phyloP scores from a whole-genome alignment of 2,113 vertebrate species.

The Canis aureus region DNA sequence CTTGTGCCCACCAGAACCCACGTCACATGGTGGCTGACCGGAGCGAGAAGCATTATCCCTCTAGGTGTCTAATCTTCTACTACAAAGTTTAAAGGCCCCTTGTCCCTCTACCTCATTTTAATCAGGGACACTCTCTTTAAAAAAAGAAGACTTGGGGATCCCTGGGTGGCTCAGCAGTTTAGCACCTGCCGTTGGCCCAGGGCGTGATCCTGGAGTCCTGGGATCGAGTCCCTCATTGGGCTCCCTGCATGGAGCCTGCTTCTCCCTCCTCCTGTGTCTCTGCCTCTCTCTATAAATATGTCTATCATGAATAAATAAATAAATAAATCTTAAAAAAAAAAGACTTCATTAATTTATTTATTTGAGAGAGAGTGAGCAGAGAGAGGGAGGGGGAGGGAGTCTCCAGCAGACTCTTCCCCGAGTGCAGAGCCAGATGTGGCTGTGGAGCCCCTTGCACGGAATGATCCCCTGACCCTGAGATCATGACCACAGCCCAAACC shows the following conservation, averaged over 20 bases:
- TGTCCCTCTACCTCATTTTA: not conserved
- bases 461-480: not conserved
- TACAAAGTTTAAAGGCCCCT: not conserved
- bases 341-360: not conserved
- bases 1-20: not conserved
- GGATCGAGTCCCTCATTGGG: rapidly evolving
- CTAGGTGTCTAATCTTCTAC: not conserved
- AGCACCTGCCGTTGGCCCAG: no score
- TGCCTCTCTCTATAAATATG: no score
- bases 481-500: not conserved
- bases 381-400: not conserved
- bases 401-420: not conserved
- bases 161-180: no score
- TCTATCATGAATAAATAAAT: no score
- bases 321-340: not conserved
- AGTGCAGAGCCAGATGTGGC: not conserved
- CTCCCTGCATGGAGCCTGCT: no score
- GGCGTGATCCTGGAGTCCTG: no score
- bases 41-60: not conserved
- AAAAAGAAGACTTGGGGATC: not conserved
- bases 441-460: not conserved
- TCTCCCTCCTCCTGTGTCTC: no score
- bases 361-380: not conserved
- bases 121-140: conserved; percentile 29
- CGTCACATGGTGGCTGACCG: not conserved